A percentile compares a stretch with the other conserved stretches of the same genome.
phyloP scores from a whole-genome alignment of 1,140 invertebrate genomes.

The Cylas formicarius region DNA sequence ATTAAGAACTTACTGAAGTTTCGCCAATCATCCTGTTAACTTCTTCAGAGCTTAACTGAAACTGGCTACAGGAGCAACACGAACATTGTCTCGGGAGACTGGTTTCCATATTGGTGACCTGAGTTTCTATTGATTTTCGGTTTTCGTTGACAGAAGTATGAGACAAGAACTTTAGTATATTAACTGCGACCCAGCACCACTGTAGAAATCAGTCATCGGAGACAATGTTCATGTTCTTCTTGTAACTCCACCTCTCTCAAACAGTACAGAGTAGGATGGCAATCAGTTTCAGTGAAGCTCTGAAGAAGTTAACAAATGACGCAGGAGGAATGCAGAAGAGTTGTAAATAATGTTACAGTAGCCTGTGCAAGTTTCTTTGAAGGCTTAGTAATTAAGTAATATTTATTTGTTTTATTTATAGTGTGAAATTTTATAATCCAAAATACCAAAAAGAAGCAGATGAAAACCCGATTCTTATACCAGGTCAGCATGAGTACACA shows the following conservation, averaged over 20 bases:
- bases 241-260: too few species aligned
- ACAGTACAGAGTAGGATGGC: too few species aligned
- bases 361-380: too few species aligned
- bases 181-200: not conserved
- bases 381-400: not conserved
- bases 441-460: slow-evolving; percentile 30
- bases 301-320: too few species aligned
- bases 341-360: too few species aligned
- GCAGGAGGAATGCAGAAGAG: too few species aligned
- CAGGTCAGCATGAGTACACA: slow-evolving; percentile 41
- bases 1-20: not conserved
- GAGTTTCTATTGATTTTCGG: not conserved
- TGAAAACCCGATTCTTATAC: slow-evolving; percentile 31
- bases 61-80: too few species aligned
- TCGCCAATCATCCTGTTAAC: too few species aligned
- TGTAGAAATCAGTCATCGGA: too few species aligned
- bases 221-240: not conserved
- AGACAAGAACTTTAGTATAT: not conserved
- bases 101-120: not conserved
- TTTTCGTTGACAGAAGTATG: not conserved
- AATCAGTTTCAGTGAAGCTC: too few species aligned
- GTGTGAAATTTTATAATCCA: slow-evolving; percentile 44
- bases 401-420: slow-evolving; percentile 20
- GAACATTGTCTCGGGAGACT: too few species aligned
- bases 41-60: too few species aligned